Evolutionary conservation across 2,797 vertebrate genomes (phyloP).

Genomic region (Psittacula derbiana): DNA sequence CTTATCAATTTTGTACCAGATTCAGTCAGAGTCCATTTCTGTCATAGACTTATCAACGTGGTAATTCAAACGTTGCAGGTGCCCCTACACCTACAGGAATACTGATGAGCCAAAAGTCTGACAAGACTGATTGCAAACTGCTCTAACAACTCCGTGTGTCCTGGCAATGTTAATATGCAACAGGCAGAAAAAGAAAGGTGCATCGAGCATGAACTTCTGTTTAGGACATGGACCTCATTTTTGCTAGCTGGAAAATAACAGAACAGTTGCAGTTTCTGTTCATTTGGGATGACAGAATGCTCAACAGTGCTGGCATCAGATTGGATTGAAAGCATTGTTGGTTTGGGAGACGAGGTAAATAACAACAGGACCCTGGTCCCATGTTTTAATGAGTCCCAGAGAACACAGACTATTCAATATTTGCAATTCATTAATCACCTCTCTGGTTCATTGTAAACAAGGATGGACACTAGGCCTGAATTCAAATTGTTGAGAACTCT

Average conservation of each 20-base stretch:
- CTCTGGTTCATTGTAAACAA: background rate
- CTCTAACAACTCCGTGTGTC: background rate
- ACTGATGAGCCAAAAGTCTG: background rate
- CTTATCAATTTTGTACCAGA: background rate
- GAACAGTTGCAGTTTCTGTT: background rate
- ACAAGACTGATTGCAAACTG: background rate
- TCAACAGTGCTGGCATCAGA: background rate
- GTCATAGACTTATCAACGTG: background rate
- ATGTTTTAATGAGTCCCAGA: background rate
- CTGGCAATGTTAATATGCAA: fast-evolving
- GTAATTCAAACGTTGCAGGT: background rate
- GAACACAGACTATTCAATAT: background rate
- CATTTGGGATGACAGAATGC: background rate
- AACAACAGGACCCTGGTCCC: background rate
- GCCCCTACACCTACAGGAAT: background rate
- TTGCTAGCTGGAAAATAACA: background rate
- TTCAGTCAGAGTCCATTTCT: background rate
- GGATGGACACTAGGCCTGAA: background rate
- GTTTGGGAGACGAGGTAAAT: background rate
- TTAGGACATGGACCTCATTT: background rate
- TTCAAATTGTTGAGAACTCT: background rate
- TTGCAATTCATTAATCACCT: background rate
- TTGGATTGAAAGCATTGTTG: background rate
- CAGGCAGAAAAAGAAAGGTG: background rate
- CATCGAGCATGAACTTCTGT: background rate